Conservation (phyloP, 2,113 vertebrate species). For the Catagonus wagneri region DNA sequence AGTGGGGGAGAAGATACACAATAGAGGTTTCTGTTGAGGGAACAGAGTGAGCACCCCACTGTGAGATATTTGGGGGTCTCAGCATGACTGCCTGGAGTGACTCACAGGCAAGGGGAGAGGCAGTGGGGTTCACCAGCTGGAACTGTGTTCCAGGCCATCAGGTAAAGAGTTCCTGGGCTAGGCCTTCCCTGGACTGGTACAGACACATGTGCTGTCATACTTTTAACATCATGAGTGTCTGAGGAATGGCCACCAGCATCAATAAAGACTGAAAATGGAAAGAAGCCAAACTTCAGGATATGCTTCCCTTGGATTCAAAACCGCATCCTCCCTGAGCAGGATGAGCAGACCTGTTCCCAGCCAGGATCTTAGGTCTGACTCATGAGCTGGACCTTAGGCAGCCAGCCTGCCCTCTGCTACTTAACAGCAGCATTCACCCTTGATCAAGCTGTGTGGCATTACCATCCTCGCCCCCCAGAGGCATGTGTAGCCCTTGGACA, state of each 20-base stretch:
- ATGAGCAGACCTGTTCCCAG: fast-evolving
- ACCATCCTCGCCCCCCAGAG: neutral
- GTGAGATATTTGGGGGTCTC: neutral
- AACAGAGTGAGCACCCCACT: neutral
- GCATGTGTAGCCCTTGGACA: fast-evolving
- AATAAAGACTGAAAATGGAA: neutral
- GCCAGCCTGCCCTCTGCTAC: neutral
- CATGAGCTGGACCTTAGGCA: fast-evolving
- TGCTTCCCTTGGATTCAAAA: neutral
- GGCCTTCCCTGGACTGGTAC: neutral
- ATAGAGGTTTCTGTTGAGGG: fast-evolving
- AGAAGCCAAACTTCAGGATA: neutral
- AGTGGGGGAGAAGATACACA: neutral
- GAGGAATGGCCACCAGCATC: neutral
- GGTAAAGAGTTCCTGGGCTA: neutral
- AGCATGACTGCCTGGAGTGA: too few relatives aligned
- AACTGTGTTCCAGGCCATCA: fast-evolving
- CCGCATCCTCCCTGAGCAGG: fast-evolving
- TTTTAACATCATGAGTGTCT: neutral
- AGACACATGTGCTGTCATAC: neutral
- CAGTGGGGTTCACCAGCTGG: too few relatives aligned
- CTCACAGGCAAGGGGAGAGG: neutral
- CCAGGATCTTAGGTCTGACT: neutral
- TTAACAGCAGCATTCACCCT: neutral
- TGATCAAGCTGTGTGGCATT: neutral